A percentile compares a stretch with the other conserved stretches of the same genome.
Conservation (phyloP, 1,140 invertebrate species). For the Anadara kagoshimensis region DNA sequence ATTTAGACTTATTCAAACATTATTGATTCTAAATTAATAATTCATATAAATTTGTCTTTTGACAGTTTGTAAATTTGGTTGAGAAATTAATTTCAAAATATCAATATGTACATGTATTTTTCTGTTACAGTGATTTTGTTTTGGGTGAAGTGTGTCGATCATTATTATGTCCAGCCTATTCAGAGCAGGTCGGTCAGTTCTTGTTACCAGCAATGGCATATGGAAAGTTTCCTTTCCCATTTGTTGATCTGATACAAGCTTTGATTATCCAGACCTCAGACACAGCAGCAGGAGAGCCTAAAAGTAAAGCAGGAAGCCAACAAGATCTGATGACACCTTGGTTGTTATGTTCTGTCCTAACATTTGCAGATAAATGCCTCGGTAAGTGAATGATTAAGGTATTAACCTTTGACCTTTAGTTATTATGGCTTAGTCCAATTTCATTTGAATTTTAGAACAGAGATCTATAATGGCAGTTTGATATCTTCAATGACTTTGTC, state of each 20-base stretch:
- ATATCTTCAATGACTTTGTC: too few species aligned
- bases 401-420: background rate
- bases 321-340: slow-evolving; percentile 57
- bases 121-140: slow-evolving; percentile 51
- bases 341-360: slow-evolving; percentile 67
- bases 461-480: too few species aligned
- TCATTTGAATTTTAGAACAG: too few species aligned
- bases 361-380: slow-evolving; percentile 62
- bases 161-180: slow-evolving; percentile 63
- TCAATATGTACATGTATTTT: background rate
- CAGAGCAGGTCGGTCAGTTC: slow-evolving; percentile 70
- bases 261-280: slow-evolving; percentile 45
- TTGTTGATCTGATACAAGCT: slow-evolving; percentile 67
- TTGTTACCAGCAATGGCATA: slow-evolving; percentile 71
- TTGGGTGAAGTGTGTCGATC: slow-evolving; percentile 48
- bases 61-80: too few species aligned
- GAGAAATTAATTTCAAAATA: too few species aligned
- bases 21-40: too few species aligned
- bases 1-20: too few species aligned
- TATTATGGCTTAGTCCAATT: too few species aligned
- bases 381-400: slow-evolving; percentile 41
- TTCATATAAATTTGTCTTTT: too few species aligned
- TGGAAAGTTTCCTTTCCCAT: slow-evolving; percentile 68
- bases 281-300: background rate
- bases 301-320: background rate